Base-by-base conservation (phyloP, 2,797 vertebrate species). In the Parauchenoglanis punctatus region DNA sequence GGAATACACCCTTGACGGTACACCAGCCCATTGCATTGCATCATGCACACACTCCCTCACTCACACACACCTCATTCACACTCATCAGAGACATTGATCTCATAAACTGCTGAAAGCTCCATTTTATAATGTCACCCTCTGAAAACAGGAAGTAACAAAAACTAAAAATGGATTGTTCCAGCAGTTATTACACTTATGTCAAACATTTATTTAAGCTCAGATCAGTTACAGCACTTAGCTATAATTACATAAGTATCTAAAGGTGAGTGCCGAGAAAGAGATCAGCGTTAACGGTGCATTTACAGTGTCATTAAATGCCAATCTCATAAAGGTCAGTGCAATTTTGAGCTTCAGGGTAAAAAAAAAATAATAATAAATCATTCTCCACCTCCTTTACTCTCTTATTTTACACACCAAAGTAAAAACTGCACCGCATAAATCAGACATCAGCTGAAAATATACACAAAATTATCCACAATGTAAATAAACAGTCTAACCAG, bases 201-300 rank as follows among this genome's bases (percentile, higher is more conserved):
- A 82, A 65, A 82, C 80, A 65, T 82, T 82, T 82, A 82, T 65
- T 82, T 65, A 46, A 49, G 61, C 61, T 49, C 13, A 28, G 81
- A 67, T 82, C 81, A 65, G 61, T 82, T 82, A 67, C 61, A 49
- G 80, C 59, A 81, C 80, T 81, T 49, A n/a, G 44, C 61, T 67
- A 28, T 82, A 82, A 67, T 82, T 82, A 82, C 4, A 11, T 61
- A 49, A 17, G 13, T 46, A 82, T 82, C 59, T 67, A 82, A 82
- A 67, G 81, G 40, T 82, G 61, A 82, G 44, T 1, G 28, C 28
- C 15, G 82, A 56, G 25, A 73, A 80, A 72, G 56, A 17, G 78
- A 61, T 82, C 28, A 18, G 67, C 59, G 67, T 82, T 86, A 86
- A 86, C 73, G 78, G 56, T 11, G 12, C 65, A 61, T 81, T 86